These are phyloP conservation scores for Bradypodion pumilum DNA, from an alignment of 2,797 vertebrate genomes.

Conservation along the genomic window DNA sequence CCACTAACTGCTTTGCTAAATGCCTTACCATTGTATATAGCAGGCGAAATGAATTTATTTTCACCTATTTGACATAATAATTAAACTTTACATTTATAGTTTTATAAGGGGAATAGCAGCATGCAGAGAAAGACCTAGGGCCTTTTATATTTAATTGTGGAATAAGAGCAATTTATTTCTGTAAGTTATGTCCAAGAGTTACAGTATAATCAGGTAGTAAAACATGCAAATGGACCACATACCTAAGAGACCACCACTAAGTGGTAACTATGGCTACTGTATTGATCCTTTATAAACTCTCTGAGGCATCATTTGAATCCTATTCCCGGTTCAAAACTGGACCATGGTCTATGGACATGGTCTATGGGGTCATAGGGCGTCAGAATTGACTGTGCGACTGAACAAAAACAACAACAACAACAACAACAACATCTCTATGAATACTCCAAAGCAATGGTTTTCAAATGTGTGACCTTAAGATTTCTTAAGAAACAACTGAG, in stretches of 20 bases:
- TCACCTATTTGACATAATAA: slow-evolving; percentile 30
- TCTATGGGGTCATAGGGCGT: too few species aligned
- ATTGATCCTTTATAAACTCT: slow-evolving; percentile 1
- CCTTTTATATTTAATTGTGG: not conserved
- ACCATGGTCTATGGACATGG: too few species aligned
- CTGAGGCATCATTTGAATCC: not conserved
- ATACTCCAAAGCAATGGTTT: not conserved
- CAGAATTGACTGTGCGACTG: too few species aligned
- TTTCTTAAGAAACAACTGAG: not conserved
- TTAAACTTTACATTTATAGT: slow-evolving; percentile 15
- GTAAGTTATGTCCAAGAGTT: slow-evolving; percentile 15
- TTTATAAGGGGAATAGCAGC: slow-evolving; percentile 29
- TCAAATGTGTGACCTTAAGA: not conserved
- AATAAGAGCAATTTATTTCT: not conserved
- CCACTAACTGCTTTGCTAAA: not conserved
- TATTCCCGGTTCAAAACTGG: not conserved
- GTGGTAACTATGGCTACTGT: not conserved
- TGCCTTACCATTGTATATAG: slow-evolving; percentile 2
- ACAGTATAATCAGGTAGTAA: slow-evolving; percentile 14
- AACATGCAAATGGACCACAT: not conserved
- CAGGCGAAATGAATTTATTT: slow-evolving; percentile 43
- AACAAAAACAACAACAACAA: too few species aligned
- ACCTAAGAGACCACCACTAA: not conserved
- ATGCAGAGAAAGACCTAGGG: slow-evolving; percentile 19
- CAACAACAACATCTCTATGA: too few species aligned